Evolutionary conservation across 2,113 vertebrate species (phyloP).

Genomic region (Neopipo cinnamomea): DNA sequence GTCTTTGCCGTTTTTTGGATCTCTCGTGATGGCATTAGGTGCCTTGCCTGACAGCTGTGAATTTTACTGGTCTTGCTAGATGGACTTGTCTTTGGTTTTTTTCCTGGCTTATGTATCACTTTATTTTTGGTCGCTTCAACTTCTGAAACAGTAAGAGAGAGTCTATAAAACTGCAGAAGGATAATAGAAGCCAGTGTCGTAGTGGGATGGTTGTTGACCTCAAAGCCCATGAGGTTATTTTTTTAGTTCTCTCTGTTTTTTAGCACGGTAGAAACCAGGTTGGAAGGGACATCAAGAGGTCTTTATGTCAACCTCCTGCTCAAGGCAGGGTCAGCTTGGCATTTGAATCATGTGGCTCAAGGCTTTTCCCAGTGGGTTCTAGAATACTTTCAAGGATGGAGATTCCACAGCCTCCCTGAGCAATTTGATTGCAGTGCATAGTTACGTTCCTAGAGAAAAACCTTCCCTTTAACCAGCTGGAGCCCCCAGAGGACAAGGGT

Average conservation of each 20-base stretch:
- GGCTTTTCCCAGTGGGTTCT: neutral
- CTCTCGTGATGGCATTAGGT: neutral
- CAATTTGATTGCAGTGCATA: neutral
- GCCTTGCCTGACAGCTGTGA: neutral
- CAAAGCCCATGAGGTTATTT: neutral
- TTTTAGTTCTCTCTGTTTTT: neutral
- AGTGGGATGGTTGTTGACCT: neutral
- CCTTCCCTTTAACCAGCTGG: neutral
- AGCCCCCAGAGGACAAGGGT: neutral
- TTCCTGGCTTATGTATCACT: neutral
- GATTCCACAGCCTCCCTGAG: neutral
- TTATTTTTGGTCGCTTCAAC: neutral
- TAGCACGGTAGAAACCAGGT: neutral
- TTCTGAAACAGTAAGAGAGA: neutral
- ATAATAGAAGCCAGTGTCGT: neutral
- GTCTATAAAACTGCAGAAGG: neutral
- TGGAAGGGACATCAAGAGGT: neutral
- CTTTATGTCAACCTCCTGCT: neutral
- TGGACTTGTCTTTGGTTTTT: neutral
- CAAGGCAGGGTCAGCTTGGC: neutral
- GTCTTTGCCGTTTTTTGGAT: neutral
- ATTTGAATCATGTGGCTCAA: neutral
- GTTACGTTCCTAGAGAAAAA: neutral
- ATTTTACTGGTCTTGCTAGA: neutral
- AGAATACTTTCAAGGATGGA: neutral